Evolutionary conservation across 2,888 invertebrate genomes (phyloP).

Genomic region (Molorchus minor): DNA sequence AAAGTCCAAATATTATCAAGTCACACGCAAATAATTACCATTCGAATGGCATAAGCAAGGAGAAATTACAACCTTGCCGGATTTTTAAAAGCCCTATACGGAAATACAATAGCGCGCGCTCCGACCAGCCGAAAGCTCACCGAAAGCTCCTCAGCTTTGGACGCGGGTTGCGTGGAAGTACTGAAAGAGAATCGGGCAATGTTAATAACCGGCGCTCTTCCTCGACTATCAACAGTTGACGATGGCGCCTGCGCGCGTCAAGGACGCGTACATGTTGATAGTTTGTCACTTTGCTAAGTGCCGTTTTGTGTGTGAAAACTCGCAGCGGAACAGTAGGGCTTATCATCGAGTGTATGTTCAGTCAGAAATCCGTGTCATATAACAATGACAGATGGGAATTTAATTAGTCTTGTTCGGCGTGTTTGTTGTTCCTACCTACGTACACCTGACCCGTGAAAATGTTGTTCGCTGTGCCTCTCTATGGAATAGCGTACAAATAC

Average conservation of each 20-base stretch:
- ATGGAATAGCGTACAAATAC: too few species aligned
- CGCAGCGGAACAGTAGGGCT: neutral
- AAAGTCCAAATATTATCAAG: too few species aligned
- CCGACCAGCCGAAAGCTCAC: neutral
- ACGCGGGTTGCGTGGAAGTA: neutral
- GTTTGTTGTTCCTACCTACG: neutral
- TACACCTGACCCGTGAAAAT: too few species aligned
- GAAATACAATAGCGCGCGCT: neutral
- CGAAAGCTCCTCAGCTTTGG: neutral
- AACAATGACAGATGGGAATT: neutral
- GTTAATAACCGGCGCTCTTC: neutral
- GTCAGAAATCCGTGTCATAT: neutral
- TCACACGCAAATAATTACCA: too few species aligned
- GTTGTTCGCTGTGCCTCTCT: too few species aligned
- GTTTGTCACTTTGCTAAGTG: conserved; percentile 3
- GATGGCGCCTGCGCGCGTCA: neutral
- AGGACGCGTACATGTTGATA: neutral
- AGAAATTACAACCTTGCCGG: too few species aligned
- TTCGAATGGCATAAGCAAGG: too few species aligned
- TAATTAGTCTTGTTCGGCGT: neutral
- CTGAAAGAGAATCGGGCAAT: neutral
- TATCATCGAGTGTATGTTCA: neutral
- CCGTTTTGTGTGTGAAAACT: neutral
- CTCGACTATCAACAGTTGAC: neutral
- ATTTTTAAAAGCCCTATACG: too few species aligned